Evolutionary conservation across 1,140 invertebrate species (phyloP).

Genomic region (Lutraria rhynchaena): DNA sequence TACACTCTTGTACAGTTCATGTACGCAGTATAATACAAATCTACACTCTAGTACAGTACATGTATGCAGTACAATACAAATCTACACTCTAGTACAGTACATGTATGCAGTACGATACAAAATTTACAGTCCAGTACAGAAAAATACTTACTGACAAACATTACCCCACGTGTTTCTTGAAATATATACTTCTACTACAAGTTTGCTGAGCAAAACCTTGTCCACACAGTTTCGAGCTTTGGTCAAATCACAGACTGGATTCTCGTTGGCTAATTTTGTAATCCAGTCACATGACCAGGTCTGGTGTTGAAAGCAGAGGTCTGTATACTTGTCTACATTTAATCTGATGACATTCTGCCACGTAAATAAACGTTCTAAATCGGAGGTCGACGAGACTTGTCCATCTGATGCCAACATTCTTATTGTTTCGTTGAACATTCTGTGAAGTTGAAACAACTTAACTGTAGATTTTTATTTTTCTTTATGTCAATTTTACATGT

Average conservation of each 20-base stretch:
- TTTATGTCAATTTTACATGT: no score
- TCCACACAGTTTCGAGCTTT: background rate
- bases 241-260: background rate
- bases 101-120: no score
- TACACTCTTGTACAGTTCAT: no score
- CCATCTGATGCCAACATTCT: background rate
- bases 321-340: slow-evolving; percentile 3
- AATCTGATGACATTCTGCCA: slow-evolving; percentile 2
- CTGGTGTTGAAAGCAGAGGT: background rate
- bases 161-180: background rate
- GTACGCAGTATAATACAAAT: no score
- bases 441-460: no score
- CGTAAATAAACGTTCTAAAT: background rate
- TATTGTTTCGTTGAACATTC: slow-evolving; percentile 19
- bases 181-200: background rate
- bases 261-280: background rate
- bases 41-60: no score
- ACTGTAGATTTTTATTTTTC: no score
- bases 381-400: background rate
- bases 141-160: slow-evolving; percentile 15
- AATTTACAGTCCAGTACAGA: no score
- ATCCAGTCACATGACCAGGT: background rate
- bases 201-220: slow-evolving; percentile 11
- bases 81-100: no score
- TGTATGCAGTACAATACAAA: no score